phyloP scores from a whole-genome alignment of 92 coral and sea anemone species.

The Porites rus region DNA sequence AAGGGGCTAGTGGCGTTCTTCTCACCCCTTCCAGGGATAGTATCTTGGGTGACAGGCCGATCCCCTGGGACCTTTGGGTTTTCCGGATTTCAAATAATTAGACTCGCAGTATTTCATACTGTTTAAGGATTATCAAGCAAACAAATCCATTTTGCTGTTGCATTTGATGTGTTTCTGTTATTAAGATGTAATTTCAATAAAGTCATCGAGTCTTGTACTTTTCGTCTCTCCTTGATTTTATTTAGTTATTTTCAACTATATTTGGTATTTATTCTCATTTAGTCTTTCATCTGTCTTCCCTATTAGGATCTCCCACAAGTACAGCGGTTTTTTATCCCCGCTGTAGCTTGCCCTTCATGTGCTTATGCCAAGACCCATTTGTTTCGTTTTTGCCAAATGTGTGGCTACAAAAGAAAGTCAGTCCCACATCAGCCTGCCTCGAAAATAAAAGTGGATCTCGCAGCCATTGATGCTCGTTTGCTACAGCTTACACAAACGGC shows the following conservation, averaged over 20 bases:
- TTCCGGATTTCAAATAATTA: conserved; percentile 22
- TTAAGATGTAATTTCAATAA: conserved; percentile 1
- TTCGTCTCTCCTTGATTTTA: not conserved
- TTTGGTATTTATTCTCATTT: conserved; percentile 1
- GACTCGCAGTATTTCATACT: not conserved
- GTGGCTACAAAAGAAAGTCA: conserved; percentile 57
- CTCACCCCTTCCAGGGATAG: not conserved
- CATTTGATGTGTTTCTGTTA: not conserved
- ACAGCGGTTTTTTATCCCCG: conserved; percentile 45
- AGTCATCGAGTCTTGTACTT: conserved; percentile 2
- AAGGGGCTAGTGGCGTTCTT: conserved; percentile 38
- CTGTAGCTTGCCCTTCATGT: conserved; percentile 61
- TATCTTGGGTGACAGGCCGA: conserved; percentile 22
- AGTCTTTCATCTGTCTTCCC: conserved; percentile 13
- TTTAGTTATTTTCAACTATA: not conserved
- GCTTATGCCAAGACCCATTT: conserved; percentile 59
- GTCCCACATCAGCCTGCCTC: conserved; percentile 22
- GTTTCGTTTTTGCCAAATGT: conserved; percentile 60
- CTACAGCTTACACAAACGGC: conserved; percentile 34
- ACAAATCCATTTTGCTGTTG: not conserved
- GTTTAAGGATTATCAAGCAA: not conserved
- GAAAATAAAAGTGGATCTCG: conserved; percentile 27
- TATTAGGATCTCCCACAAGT: conserved; percentile 48
- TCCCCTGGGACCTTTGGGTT: conserved; percentile 69
- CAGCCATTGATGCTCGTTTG: conserved; percentile 51